phyloP scores from a whole-genome alignment of 2,113 vertebrate species.

The Cochlearius cochlearius region DNA sequence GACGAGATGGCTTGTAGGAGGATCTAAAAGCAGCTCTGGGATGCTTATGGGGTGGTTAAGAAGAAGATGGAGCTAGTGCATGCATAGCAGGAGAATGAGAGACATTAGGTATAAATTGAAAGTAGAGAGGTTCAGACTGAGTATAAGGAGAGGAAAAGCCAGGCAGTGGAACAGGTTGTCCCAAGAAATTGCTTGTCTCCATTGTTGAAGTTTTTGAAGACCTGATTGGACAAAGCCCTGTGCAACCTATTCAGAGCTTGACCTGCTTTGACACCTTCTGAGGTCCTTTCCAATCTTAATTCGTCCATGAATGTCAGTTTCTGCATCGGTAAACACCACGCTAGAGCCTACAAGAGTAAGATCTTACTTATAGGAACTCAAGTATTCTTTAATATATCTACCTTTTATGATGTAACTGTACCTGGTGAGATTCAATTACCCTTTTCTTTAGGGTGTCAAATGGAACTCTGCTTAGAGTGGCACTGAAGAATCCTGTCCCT shows the following conservation, averaged over 20 bases:
- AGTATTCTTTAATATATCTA: not conserved
- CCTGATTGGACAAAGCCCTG: not conserved
- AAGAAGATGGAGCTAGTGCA: not conserved
- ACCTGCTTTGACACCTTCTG: not conserved
- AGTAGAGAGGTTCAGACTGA: not conserved
- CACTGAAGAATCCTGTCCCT: not conserved
- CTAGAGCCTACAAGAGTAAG: not conserved
- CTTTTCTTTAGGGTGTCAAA: not conserved
- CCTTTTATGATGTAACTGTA: not conserved
- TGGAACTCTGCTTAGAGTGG: not conserved
- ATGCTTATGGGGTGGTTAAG: not conserved
- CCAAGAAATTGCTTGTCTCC: not conserved
- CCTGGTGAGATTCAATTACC: not conserved
- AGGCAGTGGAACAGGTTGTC: not conserved
- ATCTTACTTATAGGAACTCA: not conserved
- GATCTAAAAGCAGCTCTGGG: not conserved
- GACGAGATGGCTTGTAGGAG: not conserved
- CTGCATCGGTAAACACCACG: not conserved
- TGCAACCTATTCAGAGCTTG: not conserved
- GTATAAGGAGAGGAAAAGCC: not conserved
- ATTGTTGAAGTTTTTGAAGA: not conserved
- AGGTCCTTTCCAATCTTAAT: not conserved
- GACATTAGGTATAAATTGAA: not conserved
- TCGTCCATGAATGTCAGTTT: not conserved
- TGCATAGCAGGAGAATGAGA: not conserved